Percentiles rank a stretch among this genome's conserved stretches.
Conservation (phyloP, 2,888 invertebrate genomes). For the Stegana nigrithorax region DNA sequence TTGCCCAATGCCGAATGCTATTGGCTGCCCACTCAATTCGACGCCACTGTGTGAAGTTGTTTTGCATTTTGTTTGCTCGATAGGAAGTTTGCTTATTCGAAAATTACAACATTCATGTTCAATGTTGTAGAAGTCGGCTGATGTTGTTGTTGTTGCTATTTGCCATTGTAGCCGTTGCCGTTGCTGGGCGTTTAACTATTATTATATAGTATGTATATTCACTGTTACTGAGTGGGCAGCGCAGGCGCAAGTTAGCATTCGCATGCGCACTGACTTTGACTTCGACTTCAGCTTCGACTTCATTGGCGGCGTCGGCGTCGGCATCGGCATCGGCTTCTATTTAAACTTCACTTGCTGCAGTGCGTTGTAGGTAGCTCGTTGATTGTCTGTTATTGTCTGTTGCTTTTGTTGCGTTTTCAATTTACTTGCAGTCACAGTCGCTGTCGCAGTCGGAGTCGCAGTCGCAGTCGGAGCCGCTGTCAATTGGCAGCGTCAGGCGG, state of each 20-base stretch:
- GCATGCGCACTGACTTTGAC: not conserved
- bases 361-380: conserved; percentile 2
- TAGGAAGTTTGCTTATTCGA: conserved; percentile 34
- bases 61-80: conserved; percentile 20
- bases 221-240: conserved; percentile 25
- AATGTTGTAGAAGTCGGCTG: conserved; percentile 22
- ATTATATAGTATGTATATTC: conserved; percentile 23
- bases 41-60: not conserved
- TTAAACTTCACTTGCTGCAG: not conserved
- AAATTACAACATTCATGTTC: conserved; percentile 29
- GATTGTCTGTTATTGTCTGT: not conserved
- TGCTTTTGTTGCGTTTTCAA: conserved; percentile 1
- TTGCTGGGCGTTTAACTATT: conserved; percentile 31
- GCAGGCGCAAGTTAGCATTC: conserved; percentile 1
- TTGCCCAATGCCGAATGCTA: too few species aligned
- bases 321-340: not conserved
- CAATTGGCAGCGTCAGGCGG: not conserved
- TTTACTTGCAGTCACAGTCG: not conserved
- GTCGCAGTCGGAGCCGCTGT: not conserved
- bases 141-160: conserved; percentile 28
- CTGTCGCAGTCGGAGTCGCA: not conserved
- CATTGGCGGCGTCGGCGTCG: not conserved
- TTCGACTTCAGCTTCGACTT: too few species aligned
- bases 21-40: not conserved
- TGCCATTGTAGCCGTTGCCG: conserved; percentile 13